These are phyloP conservation scores for Zapornia atra DNA, from an alignment of 2,113 vertebrate species.

Conservation along the genomic window DNA sequence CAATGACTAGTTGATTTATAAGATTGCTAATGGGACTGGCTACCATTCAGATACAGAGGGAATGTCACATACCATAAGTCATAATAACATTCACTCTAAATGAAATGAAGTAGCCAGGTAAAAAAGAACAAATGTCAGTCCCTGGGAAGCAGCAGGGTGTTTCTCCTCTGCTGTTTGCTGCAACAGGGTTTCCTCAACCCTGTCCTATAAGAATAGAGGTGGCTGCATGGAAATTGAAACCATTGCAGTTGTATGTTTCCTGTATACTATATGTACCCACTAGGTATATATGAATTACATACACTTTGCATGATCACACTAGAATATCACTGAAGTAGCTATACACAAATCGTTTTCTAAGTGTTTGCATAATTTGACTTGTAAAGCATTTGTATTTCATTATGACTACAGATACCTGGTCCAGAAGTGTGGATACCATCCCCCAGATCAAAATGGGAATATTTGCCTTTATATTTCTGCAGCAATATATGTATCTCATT, in stretches of 20 bases:
- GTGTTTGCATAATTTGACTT: background rate
- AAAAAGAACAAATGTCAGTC: background rate
- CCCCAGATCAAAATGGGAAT: background rate
- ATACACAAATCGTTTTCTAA: background rate
- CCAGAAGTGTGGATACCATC: background rate
- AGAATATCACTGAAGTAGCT: background rate
- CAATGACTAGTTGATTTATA: background rate
- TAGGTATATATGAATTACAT: accelerated
- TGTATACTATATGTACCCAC: background rate
- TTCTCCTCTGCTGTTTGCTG: background rate
- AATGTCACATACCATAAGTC: background rate
- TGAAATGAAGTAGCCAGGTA: background rate
- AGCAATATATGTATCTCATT: background rate
- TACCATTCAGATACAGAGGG: background rate
- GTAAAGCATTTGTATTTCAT: background rate
- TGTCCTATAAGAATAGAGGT: background rate
- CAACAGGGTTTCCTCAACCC: background rate
- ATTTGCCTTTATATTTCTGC: background rate
- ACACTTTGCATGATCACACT: background rate
- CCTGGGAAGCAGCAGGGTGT: background rate
- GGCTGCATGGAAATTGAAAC: background rate
- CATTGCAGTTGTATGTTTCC: background rate
- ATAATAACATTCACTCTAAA: background rate
- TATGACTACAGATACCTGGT: background rate
- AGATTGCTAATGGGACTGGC: background rate